Evolutionary conservation across 2,113 vertebrate species (phyloP), one percentile per base, ranked within the genome.

Genomic region (Micromys minutus): DNA sequence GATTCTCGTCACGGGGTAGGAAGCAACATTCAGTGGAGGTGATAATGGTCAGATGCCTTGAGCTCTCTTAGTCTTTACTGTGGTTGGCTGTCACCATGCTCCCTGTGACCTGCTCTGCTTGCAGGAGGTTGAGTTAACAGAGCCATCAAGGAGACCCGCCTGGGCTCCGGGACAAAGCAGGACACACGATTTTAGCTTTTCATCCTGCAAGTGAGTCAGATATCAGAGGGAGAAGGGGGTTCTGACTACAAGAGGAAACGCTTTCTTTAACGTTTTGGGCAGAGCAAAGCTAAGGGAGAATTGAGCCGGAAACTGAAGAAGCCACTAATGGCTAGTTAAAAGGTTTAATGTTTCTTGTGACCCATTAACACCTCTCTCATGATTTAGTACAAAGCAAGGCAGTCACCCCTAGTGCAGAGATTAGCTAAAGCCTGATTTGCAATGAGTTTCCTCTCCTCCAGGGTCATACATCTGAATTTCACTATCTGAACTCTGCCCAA

Each of bases 151-250:
- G 24, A 87, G 55, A 61, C 59, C 15, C 0, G 1, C 3, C 4
- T 0, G 17, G 22, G n/a, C n/a, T 4, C 16, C 7, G 1, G 36
- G 67, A 75, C 57, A 47, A 29, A 89, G 3, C 45, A 76, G 57
- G 52, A 34, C 71, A 72, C 21, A 21, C 1, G n/a, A 12, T 34
- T 42, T 69, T 67, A 65, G 79, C 55, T 89, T 93, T 55, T 50
- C 11, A 75, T 84, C 42, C 74, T n/a, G n/a, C 34, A 50, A n/a
- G 7, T 3, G 11, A 74, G 39, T 57, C 89, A 84, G 71, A 80
- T 42, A 84, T 83, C 19, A 88, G 84, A 95, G 74, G 47, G 71
- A 79, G 47, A 69, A 69, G 84, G 89, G 76, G 42, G 57, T 24
- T 63, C 31, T 45, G 72, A 50, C 2, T 59, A 31, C 87, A 69